Percentiles rank a stretch among this genome's conserved stretches.
These are phyloP conservation scores for Uromys caudimaculatus DNA, from an alignment of 2,797 vertebrate species.

Conservation along the genomic window DNA sequence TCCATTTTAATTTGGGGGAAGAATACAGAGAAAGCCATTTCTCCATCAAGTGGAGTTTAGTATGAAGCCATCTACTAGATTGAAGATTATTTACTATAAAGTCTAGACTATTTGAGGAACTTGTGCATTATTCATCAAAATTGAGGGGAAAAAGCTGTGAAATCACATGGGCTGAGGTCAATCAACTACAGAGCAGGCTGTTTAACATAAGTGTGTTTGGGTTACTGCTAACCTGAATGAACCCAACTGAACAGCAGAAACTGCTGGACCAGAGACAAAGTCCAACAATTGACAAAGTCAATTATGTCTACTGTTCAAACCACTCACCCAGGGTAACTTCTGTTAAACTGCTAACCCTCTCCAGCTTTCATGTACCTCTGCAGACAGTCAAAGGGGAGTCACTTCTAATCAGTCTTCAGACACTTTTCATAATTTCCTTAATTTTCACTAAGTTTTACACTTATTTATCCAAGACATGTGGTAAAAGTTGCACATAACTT, in stretches of 20 bases:
- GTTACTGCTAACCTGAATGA: slow-evolving; percentile 9
- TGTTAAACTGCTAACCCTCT: background rate
- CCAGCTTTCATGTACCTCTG: background rate
- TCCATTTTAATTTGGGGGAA: background rate
- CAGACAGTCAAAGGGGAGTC: background rate
- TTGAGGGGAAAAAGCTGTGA: background rate
- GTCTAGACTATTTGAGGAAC: background rate
- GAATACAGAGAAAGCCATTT: background rate
- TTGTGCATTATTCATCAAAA: background rate
- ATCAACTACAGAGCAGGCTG: background rate
- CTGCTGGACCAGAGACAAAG: background rate
- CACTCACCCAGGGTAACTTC: background rate
- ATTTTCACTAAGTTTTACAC: slow-evolving; percentile 3
- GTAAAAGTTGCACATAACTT: background rate
- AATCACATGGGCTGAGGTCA: background rate
- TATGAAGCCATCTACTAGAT: background rate
- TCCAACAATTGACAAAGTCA: background rate
- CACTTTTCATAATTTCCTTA: background rate
- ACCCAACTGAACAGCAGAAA: slow-evolving; percentile 37
- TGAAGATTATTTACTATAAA: background rate
- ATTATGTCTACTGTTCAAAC: background rate
- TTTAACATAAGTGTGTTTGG: background rate
- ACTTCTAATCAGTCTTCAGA: background rate
- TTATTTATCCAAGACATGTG: background rate
- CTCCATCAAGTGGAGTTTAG: background rate